A percentile compares a stretch with the other conserved stretches of the same genome.
phyloP scores from a whole-genome alignment of 1,140 invertebrate species.

The Lethrus apterus region DNA sequence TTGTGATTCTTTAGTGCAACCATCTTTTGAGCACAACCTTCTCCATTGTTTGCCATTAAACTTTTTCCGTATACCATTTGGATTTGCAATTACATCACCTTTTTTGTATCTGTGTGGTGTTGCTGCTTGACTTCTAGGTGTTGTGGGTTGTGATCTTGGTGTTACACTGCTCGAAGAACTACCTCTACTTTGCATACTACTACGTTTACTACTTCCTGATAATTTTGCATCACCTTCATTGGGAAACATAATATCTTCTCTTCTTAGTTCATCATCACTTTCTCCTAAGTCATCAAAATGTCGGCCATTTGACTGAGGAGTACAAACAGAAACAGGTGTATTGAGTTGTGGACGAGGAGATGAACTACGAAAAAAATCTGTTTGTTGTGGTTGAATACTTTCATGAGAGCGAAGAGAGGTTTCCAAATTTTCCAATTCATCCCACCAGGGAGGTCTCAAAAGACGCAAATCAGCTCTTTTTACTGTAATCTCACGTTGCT shows the following conservation, averaged over 20 bases:
- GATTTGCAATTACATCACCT: slow-evolving; percentile 93
- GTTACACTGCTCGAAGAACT: slow-evolving; percentile 82
- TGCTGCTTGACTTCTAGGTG: slow-evolving; percentile 76
- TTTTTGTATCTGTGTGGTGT: slow-evolving; percentile 97
- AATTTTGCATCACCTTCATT: slow-evolving; percentile 50
- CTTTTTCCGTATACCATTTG: slow-evolving; percentile 95
- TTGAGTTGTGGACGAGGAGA: slow-evolving; percentile 47
- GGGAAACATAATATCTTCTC: slow-evolving; percentile 80
- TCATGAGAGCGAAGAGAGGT: slow-evolving; percentile 16
- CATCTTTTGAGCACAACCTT: slow-evolving; percentile 83
- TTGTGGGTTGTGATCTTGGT: slow-evolving; percentile 79
- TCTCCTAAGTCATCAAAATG: slow-evolving; percentile 77
- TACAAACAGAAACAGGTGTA: slow-evolving; percentile 43
- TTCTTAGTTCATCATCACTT: slow-evolving; percentile 81
- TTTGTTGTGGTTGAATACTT: slow-evolving; percentile 11
- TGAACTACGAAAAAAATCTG: slow-evolving; percentile 39
- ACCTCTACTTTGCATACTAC: slow-evolving; percentile 82
- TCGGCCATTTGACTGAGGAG: slow-evolving; percentile 52
- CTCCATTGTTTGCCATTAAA: slow-evolving; percentile 99
- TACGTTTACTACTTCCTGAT: slow-evolving; percentile 75
- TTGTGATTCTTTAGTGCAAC: slow-evolving; percentile 97
- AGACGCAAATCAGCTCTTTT: slow-evolving; percentile 84
- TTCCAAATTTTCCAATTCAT: slow-evolving; percentile 75
- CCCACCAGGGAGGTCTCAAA: slow-evolving; percentile 88
- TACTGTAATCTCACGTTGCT: slow-evolving; percentile 47